phyloP scores from a whole-genome alignment of 2,888 invertebrate species.

The Campoplex capitator region DNA sequence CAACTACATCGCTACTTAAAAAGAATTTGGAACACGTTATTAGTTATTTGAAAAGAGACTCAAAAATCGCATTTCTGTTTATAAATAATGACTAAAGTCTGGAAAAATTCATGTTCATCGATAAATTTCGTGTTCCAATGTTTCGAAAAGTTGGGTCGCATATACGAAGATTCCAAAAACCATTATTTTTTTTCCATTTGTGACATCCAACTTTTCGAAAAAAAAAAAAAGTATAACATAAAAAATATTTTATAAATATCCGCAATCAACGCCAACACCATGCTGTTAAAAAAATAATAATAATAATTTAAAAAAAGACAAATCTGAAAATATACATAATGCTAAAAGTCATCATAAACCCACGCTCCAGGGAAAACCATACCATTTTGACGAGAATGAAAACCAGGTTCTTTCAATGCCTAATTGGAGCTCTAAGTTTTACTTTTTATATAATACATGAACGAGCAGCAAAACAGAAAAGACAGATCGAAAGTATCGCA shows the following conservation, averaged over 20 bases:
- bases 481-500: constrained; percentile 40
- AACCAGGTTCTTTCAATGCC: constrained; percentile 68
- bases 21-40: constrained; percentile 63
- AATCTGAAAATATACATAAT: constrained; percentile 67
- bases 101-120: not conserved
- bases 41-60: not conserved
- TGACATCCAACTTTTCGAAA: constrained; percentile 45
- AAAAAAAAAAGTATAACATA: constrained; percentile 50
- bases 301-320: constrained; percentile 62
- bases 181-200: constrained; percentile 1
- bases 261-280: constrained; percentile 74
- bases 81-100: not conserved
- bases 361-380: constrained; percentile 72
- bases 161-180: not conserved
- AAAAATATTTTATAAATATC: constrained; percentile 61
- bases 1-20: constrained; percentile 64
- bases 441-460: not conserved
- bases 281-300: constrained; percentile 70
- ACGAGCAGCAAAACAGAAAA: constrained; percentile 17
- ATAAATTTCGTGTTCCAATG: constrained; percentile 68
- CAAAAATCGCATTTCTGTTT: not conserved
- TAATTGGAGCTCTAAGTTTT: constrained; percentile 63
- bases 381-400: constrained; percentile 73
- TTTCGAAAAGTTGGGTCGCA: constrained; percentile 45
- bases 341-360: constrained; percentile 65